A percentile compares a stretch with the other conserved stretches of the same genome.
These are phyloP conservation scores for Labroides dimidiatus DNA, from an alignment of 2,797 vertebrate genomes.

Conservation along the genomic window DNA sequence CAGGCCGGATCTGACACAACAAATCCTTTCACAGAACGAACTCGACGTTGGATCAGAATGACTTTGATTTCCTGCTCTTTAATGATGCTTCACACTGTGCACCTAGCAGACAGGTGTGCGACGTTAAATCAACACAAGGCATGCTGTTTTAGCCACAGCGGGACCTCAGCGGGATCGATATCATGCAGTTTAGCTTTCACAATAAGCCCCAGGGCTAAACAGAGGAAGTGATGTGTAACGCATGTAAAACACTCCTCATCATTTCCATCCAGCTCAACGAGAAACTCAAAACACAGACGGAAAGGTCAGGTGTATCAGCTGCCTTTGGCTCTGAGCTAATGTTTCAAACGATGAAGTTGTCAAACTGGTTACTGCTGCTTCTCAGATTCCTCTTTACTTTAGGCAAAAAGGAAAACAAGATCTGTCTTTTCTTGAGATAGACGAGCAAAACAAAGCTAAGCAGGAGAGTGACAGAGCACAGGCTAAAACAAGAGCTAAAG, in stretches of 20 bases:
- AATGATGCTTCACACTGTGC: conserved; percentile 10
- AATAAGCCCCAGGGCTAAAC: conserved; percentile 21
- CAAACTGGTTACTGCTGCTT: neutral
- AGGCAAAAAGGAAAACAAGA: too few species aligned
- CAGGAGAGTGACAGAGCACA: too few species aligned
- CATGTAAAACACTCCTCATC: neutral
- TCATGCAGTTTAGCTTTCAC: conserved; percentile 13
- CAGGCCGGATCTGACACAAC: neutral
- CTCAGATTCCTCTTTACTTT: neutral
- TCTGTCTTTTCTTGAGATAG: too few species aligned
- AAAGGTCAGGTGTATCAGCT: neutral
- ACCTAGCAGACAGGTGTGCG: conserved; percentile 27
- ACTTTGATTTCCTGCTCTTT: neutral
- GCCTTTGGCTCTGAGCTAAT: neutral
- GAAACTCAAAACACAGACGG: neutral
- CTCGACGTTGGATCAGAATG: conserved; percentile 18
- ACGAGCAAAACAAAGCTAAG: too few species aligned
- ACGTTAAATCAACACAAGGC: conserved; percentile 27
- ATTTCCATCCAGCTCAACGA: conserved; percentile 1
- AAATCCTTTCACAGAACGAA: conserved; percentile 1
- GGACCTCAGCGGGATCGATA: conserved; percentile 26
- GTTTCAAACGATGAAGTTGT: neutral
- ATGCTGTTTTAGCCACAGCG: conserved; percentile 13
- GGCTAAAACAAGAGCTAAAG: too few species aligned
- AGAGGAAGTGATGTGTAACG: neutral